phyloP scores from a whole-genome alignment of 2,888 invertebrate species.

The Herminia tarsipennalis region DNA sequence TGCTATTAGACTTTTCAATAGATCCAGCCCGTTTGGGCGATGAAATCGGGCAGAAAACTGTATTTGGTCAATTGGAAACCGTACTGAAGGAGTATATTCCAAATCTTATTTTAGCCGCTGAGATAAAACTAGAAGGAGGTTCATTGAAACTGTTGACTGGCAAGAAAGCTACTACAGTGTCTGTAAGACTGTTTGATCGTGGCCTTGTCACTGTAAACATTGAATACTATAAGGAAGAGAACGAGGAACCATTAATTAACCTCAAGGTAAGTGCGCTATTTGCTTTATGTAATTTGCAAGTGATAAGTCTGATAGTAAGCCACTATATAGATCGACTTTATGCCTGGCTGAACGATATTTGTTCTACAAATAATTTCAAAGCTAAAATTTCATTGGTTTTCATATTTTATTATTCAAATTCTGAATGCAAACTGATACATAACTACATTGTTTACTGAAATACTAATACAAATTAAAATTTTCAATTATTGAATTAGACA shows the following conservation, averaged over 20 bases:
- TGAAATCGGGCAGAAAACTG: constrained; percentile 87
- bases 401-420: too few species aligned
- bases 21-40: constrained; percentile 89
- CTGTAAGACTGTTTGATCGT: constrained; percentile 89
- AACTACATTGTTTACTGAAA: too few species aligned
- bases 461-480: too few species aligned
- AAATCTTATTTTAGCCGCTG: constrained; percentile 89
- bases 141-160: constrained; percentile 89
- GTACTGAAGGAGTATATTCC: constrained; percentile 90
- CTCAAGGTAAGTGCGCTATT: constrained; percentile 88
- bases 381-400: too few species aligned
- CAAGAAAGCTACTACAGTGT: constrained; percentile 89
- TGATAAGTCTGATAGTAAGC: not conserved
- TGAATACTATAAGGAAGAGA: constrained; percentile 92
- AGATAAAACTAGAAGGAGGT: constrained; percentile 89
- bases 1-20: constrained; percentile 92
- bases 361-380: too few species aligned
- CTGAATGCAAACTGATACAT: too few species aligned
- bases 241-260: constrained; percentile 89
- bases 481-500: too few species aligned
- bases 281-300: not conserved
- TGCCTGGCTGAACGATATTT: too few species aligned
- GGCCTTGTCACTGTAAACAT: constrained; percentile 93
- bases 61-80: constrained; percentile 88
- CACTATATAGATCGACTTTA: not conserved